A percentile compares a stretch with the other conserved stretches of the same genome.
These are phyloP conservation scores for Scaptodrosophila lebanonensis DNA, from an alignment of 1,140 invertebrate genomes.

Conservation along the genomic window DNA sequence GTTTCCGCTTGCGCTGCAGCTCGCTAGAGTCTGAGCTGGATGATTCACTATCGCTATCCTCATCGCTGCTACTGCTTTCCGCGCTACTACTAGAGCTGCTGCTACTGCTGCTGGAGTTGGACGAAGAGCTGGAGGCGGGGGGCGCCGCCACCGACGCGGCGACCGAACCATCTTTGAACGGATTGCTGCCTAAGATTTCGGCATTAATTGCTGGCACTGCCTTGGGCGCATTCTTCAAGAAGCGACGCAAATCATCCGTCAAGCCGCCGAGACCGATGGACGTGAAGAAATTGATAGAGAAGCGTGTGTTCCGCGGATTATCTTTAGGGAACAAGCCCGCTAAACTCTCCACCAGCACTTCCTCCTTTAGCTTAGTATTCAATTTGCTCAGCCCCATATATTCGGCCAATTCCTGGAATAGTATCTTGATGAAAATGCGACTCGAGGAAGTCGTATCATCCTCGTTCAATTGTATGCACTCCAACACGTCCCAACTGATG, in stretches of 20 bases:
- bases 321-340: slow-evolving; percentile 96
- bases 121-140: slow-evolving; percentile 1
- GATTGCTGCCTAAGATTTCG: slow-evolving; percentile 52
- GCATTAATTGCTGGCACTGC: slow-evolving; percentile 69
- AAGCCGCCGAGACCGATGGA: slow-evolving; percentile 98
- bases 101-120: slow-evolving; percentile 11
- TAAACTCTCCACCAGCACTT: slow-evolving; percentile 90
- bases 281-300: slow-evolving; percentile 99
- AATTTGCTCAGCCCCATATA: slow-evolving; percentile 96
- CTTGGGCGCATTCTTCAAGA: slow-evolving; percentile 90
- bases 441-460: slow-evolving; percentile 98
- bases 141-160: background rate
- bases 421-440: slow-evolving; percentile 97
- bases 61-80: slow-evolving; percentile 33
- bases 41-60: slow-evolving; percentile 39
- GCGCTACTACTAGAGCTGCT: slow-evolving; percentile 23
- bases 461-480: slow-evolving; percentile 94
- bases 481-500: slow-evolving; percentile 94
- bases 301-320: slow-evolving; percentile 96
- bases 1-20: slow-evolving; percentile 34
- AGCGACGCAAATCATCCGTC: slow-evolving; percentile 94
- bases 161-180: slow-evolving; percentile 37
- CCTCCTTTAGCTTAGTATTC: slow-evolving; percentile 92
- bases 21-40: slow-evolving; percentile 40
- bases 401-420: slow-evolving; percentile 97